phyloP scores from a whole-genome alignment of 2,888 invertebrate genomes.

The Electrophaes corylata region DNA sequence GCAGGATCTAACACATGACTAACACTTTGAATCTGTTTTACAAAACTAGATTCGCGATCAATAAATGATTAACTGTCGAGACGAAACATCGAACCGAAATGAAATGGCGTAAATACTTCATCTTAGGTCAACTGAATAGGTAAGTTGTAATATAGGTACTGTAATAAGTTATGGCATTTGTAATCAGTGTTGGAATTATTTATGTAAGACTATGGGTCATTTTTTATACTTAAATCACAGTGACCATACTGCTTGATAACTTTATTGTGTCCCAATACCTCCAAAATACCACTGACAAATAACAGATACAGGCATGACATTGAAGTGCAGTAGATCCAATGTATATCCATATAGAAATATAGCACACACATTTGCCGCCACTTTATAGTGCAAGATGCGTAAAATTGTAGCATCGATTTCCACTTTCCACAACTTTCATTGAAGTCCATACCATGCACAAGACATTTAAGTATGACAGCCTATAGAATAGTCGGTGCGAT shows the following conservation, averaged over 20 bases:
- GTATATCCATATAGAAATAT: slow-evolving; percentile 24
- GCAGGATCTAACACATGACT: no score
- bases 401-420: slow-evolving; percentile 35
- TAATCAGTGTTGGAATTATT: no score
- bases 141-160: no score
- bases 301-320: slow-evolving; percentile 24
- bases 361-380: slow-evolving; percentile 35
- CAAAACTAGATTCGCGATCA: no score
- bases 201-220: not conserved
- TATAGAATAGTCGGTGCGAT: slow-evolving; percentile 30
- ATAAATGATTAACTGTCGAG: no score
- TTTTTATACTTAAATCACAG: not conserved
- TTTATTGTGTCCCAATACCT: slow-evolving; percentile 17
- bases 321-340: slow-evolving; percentile 26
- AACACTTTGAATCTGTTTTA: no score
- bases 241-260: slow-evolving; percentile 18
- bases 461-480: slow-evolving; percentile 35
- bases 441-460: slow-evolving; percentile 38
- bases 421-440: slow-evolving; percentile 39
- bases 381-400: slow-evolving; percentile 34
- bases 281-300: slow-evolving; percentile 19
- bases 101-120: no score
- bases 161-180: no score
- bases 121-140: not conserved
- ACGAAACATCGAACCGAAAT: no score